Base-by-base conservation (phyloP, 1,140 invertebrate species). In the Tigriopus japonicus region DNA sequence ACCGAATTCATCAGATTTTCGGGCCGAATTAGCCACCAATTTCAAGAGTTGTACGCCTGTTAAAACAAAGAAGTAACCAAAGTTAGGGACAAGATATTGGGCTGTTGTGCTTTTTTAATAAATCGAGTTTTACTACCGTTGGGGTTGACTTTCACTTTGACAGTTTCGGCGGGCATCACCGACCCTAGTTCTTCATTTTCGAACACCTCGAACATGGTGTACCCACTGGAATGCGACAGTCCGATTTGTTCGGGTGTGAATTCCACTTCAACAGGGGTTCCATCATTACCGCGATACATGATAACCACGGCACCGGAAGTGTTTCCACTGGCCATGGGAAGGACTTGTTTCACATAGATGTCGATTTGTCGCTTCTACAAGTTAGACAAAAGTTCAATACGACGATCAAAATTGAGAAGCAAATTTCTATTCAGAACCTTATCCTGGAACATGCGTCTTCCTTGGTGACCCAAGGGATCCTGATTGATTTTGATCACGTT, bases 81-180 rank as follows among this genome's bases (percentile, higher is more conserved):
- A 35, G 28, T 35, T 35, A 35, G n/a, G n/a, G n/a, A n/a, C n/a
- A n/a, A n/a, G n/a, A n/a, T n/a, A n/a, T n/a, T n/a, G n/a, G n/a
- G n/a, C n/a, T n/a, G n/a, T n/a, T n/a, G n/a, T n/a, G n/a, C n/a
- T n/a, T n/a, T n/a, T n/a, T n/a, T n/a, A n/a, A n/a, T n/a, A n/a
- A n/a, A n/a, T n/a, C n/a, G n/a, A n/a, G n/a, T n/a, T n/a, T n/a
- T 21, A n/a, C 10, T 58, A 63, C 87, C 88, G 69, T 89, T 89
- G 65, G 90, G 90, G 74, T 94, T 92, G 1, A 95, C 87, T 77
- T 86, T 85, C 21, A 92, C 85, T 74, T 86, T 89, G 65, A 95
- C 86, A 70, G 86, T 85, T 17, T 89, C 87, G 68, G 83, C 80
- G 0, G 87, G 84, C 23, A 80, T 81, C 42, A 90, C 72, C 56